Evolutionary conservation across 2,888 invertebrate genomes (phyloP).

Genomic region (Tuta absoluta): DNA sequence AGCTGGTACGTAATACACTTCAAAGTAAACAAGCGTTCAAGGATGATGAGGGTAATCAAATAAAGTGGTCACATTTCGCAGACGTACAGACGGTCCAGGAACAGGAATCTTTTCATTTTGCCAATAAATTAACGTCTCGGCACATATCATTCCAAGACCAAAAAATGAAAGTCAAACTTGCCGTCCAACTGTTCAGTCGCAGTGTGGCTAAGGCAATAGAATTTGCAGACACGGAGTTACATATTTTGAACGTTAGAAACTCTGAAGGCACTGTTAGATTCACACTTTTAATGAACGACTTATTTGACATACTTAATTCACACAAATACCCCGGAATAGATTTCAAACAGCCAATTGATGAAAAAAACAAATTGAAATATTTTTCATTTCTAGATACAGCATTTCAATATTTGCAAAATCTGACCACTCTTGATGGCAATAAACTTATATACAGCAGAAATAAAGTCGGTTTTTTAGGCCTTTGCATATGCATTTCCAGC

Average conservation of each 20-base stretch:
- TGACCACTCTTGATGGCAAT: background rate
- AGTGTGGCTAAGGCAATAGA: conserved; percentile 25
- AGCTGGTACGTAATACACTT: conserved; percentile 30
- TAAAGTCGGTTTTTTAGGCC: background rate
- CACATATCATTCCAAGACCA: background rate
- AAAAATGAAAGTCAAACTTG: conserved; percentile 7
- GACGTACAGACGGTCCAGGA: background rate
- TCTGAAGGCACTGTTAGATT: background rate
- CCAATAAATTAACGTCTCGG: conserved; percentile 7
- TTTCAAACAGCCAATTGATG: conserved; percentile 23
- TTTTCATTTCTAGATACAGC: background rate
- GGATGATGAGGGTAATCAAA: background rate
- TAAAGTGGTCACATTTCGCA: background rate
- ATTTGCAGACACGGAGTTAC: conserved; percentile 14
- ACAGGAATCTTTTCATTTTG: background rate
- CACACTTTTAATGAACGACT: conserved; percentile 18
- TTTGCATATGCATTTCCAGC: background rate
- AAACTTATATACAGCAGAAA: background rate
- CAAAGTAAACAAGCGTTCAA: conserved; percentile 7
- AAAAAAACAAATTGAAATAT: conserved; percentile 6
- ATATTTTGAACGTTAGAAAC: background rate
- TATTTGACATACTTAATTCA: conserved; percentile 30
- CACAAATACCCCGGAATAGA: conserved; percentile 14
- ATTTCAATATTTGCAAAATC: background rate
- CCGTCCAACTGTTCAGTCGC: conserved; percentile 24